These are phyloP conservation scores for Pampusana beccarii DNA, from an alignment of 2,113 vertebrate genomes.

Conservation along the genomic window DNA sequence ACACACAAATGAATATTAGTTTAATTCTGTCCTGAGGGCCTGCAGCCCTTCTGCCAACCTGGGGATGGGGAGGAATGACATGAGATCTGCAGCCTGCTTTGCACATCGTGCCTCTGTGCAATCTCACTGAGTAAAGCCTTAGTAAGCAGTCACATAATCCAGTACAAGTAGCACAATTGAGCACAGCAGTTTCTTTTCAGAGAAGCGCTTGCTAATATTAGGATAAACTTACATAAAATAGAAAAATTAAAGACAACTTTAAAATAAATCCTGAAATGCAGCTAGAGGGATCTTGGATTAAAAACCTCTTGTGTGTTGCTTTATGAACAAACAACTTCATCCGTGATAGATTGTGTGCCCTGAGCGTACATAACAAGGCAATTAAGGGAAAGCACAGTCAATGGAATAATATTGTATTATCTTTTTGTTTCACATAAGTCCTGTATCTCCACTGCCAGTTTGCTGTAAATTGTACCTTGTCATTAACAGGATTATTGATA, in stretches of 20 bases:
- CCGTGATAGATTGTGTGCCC: slow-evolving; percentile 34
- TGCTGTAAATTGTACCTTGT: slow-evolving; percentile 60
- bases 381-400: slow-evolving; percentile 52
- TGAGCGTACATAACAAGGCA: slow-evolving; percentile 47
- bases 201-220: not conserved
- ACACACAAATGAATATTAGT: not conserved
- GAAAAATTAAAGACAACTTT: slow-evolving; percentile 41
- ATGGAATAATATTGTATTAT: slow-evolving; percentile 44
- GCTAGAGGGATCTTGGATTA: slow-evolving; percentile 52
- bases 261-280: slow-evolving; percentile 50
- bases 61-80: not conserved
- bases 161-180: not conserved
- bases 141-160: not conserved
- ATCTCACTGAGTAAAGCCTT: not conserved
- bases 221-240: slow-evolving; percentile 28
- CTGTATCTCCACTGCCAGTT: slow-evolving; percentile 44
- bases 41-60: not conserved
- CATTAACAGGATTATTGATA: slow-evolving; percentile 62
- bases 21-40: not conserved
- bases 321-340: slow-evolving; percentile 54
- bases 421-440: slow-evolving; percentile 62
- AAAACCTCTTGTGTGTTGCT: slow-evolving; percentile 35
- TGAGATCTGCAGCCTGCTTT: not conserved
- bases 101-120: not conserved
- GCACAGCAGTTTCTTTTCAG: slow-evolving; percentile 31